These are phyloP conservation scores for Polyploca ridens DNA, from an alignment of 2,888 invertebrate species.

Conservation along the genomic window DNA sequence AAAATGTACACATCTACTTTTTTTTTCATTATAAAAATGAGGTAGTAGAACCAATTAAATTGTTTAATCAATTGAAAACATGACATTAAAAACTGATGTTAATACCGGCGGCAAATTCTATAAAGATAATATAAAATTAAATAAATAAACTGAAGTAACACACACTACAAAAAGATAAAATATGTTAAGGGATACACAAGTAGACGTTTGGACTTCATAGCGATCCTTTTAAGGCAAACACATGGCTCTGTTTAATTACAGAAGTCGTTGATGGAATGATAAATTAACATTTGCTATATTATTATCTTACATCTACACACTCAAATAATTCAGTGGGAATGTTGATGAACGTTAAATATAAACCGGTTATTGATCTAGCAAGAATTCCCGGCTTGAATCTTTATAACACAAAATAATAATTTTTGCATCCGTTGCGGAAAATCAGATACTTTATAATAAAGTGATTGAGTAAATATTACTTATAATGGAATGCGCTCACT, in stretches of 20 bases:
- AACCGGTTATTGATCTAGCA: too few relatives aligned
- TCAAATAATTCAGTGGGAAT: background rate
- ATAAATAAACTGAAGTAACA: background rate
- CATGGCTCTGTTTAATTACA: conserved; percentile 8
- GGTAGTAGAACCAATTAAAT: background rate
- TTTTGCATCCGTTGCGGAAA: background rate
- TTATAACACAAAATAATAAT: too few relatives aligned
- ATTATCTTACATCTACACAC: conserved; percentile 11
- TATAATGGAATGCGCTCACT: too few relatives aligned
- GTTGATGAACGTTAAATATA: conserved; percentile 2
- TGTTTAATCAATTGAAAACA: background rate
- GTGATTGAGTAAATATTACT: too few relatives aligned
- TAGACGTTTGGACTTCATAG: conserved; percentile 10
- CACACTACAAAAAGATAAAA: background rate
- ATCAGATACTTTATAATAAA: too few relatives aligned
- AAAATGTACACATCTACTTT: background rate
- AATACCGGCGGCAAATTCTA: background rate
- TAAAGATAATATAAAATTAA: background rate
- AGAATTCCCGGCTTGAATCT: background rate
- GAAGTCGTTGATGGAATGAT: conserved; percentile 16
- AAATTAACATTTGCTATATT: conserved; percentile 18
- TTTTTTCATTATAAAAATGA: background rate
- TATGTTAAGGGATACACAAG: conserved; percentile 2
- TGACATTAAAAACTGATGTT: background rate
- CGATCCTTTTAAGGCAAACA: conserved; percentile 11